phyloP scores from a whole-genome alignment of 2,113 vertebrate species.

The Actenoides hombroni region DNA sequence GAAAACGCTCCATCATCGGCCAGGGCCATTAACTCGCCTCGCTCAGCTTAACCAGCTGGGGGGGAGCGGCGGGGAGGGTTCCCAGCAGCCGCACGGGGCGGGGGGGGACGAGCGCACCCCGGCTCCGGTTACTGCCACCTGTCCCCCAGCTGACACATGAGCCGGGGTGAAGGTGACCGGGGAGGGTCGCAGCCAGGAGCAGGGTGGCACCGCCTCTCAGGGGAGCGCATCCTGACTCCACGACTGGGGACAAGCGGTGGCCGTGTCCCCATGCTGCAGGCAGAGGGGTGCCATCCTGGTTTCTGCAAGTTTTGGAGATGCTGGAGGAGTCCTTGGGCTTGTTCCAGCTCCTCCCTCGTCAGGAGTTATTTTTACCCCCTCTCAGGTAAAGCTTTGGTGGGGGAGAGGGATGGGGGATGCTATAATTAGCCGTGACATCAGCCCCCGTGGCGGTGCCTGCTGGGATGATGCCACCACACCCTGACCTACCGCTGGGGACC shows the following conservation, averaged over 20 bases:
- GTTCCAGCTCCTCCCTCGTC: constrained; percentile 29
- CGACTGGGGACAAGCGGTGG: rapidly evolving
- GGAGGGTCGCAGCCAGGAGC: rapidly evolving
- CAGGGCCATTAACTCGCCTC: not conserved
- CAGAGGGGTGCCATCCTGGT: not conserved
- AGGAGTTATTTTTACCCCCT: constrained; percentile 61
- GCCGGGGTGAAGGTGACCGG: constrained; percentile 10
- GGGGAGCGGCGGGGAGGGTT: not conserved
- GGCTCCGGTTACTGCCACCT: not conserved
- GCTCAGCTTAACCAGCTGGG: not conserved
- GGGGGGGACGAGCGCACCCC: rapidly evolving
- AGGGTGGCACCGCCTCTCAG: rapidly evolving
- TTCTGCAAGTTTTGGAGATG: not conserved
- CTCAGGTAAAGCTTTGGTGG: constrained; percentile 52
- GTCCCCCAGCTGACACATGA: not conserved
- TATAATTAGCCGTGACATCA: constrained; percentile 62
- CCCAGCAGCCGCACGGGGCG: not conserved
- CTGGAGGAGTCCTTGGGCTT: constrained; percentile 18
- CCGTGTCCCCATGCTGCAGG: rapidly evolving
- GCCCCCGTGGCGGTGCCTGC: not conserved
- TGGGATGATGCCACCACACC: not conserved
- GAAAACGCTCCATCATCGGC: constrained; percentile 23
- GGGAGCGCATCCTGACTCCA: not conserved
- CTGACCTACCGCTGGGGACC: not conserved
- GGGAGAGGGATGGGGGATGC: constrained; percentile 7